phyloP scores from a whole-genome alignment of 2,888 invertebrate genomes.

The Ethmia dodecea region DNA sequence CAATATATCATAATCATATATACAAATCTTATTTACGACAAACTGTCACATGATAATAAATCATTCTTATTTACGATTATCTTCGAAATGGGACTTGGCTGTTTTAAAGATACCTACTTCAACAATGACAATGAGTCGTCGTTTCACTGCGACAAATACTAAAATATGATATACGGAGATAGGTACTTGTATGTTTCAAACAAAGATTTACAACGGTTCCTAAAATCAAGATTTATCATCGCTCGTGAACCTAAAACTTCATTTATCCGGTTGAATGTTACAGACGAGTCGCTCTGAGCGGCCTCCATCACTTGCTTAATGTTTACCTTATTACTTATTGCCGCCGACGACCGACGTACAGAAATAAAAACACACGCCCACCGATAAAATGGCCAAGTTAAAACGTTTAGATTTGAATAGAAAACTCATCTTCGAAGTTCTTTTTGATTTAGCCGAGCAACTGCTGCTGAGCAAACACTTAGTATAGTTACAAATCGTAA shows the following conservation, averaged over 20 bases:
- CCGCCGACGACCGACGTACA: constrained; percentile 55
- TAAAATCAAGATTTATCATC: neutral
- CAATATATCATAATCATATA: no score
- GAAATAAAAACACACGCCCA: constrained; percentile 62
- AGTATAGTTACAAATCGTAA: constrained; percentile 38
- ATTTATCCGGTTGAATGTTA: neutral
- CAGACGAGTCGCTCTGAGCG: constrained; percentile 32
- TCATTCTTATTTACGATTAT: no score
- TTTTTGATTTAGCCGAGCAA: constrained; percentile 43
- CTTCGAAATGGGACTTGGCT: no score
- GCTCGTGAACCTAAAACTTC: neutral
- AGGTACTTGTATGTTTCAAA: no score
- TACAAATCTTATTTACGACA: no score
- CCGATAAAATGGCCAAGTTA: constrained; percentile 34
- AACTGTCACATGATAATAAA: no score
- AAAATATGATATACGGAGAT: no score
- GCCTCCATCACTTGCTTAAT: constrained; percentile 56
- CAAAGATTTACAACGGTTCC: no score
- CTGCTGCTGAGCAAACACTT: constrained; percentile 30
- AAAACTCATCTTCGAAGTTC: constrained; percentile 25
- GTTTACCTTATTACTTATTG: constrained; percentile 68
- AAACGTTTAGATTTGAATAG: constrained; percentile 31
- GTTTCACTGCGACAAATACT: no score
- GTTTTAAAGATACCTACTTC: no score
- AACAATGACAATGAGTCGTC: no score